Conservation (phyloP, 1,140 invertebrate genomes). For the Pseudomyrmex sp. region DNA sequence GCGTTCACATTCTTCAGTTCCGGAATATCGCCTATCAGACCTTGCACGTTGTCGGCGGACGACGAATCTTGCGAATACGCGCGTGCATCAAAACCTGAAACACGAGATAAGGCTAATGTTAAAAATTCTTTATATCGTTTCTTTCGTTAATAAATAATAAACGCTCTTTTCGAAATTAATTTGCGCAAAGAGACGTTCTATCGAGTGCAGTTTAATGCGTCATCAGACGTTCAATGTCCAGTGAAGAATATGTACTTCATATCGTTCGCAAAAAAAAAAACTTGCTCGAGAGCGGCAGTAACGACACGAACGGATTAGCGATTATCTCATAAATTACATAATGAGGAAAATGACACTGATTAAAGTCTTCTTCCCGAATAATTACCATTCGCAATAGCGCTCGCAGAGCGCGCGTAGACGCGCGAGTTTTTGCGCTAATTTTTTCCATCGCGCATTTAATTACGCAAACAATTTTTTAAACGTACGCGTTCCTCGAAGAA, state of each 20-base stretch:
- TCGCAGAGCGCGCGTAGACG: too few species aligned
- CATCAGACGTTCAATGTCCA: too few species aligned
- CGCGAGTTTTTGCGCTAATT: too few species aligned
- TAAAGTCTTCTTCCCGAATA: neutral
- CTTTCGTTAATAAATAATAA: too few species aligned
- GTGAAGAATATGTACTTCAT: neutral
- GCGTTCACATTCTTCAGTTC: conserved; percentile 70
- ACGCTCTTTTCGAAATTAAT: neutral
- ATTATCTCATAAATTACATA: neutral
- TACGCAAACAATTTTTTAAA: too few species aligned
- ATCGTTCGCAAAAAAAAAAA: neutral
- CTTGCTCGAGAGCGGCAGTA: neutral
- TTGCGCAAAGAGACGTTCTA: too few species aligned
- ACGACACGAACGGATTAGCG: neutral
- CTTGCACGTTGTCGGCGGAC: conserved; percentile 58
- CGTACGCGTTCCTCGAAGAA: too few species aligned
- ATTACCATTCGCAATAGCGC: neutral
- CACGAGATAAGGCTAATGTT: neutral
- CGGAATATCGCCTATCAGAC: conserved; percentile 61
- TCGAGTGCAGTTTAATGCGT: too few species aligned
- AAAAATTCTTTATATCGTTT: too few species aligned
- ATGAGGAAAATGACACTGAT: neutral
- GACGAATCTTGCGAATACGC: conserved; percentile 36
- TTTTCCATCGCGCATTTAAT: too few species aligned
- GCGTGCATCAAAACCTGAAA: conserved; percentile 58